These are phyloP conservation scores for Alosa alosa DNA, from an alignment of 2,113 vertebrate species.

Conservation along the genomic window DNA sequence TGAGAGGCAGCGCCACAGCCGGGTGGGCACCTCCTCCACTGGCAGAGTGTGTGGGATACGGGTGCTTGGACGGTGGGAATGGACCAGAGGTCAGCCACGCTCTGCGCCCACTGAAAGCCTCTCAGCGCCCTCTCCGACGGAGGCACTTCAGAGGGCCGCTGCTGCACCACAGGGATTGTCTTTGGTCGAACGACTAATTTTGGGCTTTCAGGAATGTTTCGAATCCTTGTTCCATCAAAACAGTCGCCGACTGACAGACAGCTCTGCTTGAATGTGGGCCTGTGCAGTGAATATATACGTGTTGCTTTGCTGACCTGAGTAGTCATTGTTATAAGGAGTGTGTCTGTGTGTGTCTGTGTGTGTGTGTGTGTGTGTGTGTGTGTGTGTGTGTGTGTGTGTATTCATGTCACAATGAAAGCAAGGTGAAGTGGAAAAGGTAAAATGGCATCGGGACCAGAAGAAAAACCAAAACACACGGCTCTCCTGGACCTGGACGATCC, in stretches of 20 bases:
- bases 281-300: background rate
- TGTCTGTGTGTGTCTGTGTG: no score
- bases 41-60: constrained; percentile 29
- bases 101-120: background rate
- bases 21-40: constrained; percentile 23
- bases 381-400: no score
- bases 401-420: background rate
- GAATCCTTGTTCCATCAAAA: background rate
- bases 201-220: background rate
- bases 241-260: background rate
- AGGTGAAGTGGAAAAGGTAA: constrained; percentile 5
- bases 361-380: no score
- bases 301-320: background rate
- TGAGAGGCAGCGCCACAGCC: constrained; percentile 18
- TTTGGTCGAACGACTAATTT: background rate
- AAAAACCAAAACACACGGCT: background rate
- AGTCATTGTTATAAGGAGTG: background rate
- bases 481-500: background rate
- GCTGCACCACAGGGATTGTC: background rate
- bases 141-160: background rate
- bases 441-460: background rate
- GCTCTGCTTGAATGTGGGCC: background rate
- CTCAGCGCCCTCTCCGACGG: background rate
- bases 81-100: background rate
- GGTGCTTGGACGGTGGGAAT: constrained; percentile 20